Evolutionary conservation across 2,888 invertebrate species (phyloP).

Genomic region (Mesorhabditis belari): DNA sequence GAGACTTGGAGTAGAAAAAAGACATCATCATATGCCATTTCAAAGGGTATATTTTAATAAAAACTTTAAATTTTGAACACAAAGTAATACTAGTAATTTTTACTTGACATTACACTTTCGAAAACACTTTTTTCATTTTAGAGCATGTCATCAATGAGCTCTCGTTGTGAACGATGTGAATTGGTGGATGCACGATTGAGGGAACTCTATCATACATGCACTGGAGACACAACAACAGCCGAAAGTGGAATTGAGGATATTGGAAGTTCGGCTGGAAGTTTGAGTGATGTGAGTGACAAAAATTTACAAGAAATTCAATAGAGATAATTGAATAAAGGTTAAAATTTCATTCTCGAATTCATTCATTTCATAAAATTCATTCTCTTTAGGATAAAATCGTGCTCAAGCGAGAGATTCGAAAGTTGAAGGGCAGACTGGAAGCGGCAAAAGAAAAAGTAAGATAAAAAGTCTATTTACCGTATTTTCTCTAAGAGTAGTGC

Average conservation of each 20-base stretch:
- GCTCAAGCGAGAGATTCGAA: slow-evolving; percentile 13
- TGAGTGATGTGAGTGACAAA: slow-evolving; percentile 16
- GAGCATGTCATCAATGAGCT: slow-evolving; percentile 14
- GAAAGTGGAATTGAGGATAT: slow-evolving; percentile 23
- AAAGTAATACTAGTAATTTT: too few species aligned
- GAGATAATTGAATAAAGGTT: neutral
- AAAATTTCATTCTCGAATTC: neutral
- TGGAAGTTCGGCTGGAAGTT: slow-evolving; percentile 19
- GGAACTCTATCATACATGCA: slow-evolving; percentile 12
- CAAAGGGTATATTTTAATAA: slow-evolving; percentile 1
- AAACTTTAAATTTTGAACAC: too few species aligned
- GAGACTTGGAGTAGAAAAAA: slow-evolving; percentile 2
- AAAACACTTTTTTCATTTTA: slow-evolving; percentile 12
- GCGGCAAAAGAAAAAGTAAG: slow-evolving; percentile 16
- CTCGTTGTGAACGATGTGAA: slow-evolving; percentile 17
- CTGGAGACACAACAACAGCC: slow-evolving; percentile 12
- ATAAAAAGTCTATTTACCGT: too few species aligned
- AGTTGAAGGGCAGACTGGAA: slow-evolving; percentile 16
- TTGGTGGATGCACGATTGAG: slow-evolving; percentile 10
- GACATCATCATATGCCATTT: slow-evolving; percentile 4
- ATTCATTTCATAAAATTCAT: neutral
- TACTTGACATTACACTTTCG: slow-evolving; percentile 9
- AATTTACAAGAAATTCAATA: neutral
- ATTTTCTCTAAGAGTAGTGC: too few species aligned
- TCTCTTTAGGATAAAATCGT: slow-evolving; percentile 14